Conservation (phyloP, 2,113 vertebrate species). For the Panthera uncia region DNA sequence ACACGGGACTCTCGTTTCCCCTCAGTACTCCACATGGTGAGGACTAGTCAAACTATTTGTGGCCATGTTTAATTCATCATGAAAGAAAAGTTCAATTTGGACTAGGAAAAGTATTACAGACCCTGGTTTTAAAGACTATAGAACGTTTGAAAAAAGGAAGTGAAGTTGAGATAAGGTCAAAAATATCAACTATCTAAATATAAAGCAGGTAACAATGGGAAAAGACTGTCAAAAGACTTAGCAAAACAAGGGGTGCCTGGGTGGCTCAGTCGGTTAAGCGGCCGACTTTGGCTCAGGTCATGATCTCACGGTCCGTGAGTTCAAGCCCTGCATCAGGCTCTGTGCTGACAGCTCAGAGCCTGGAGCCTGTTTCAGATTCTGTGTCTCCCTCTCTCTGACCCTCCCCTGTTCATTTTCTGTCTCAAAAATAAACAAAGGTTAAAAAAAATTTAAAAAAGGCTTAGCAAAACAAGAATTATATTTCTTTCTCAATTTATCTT, state of each 20-base stretch:
- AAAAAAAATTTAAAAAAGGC: no score
- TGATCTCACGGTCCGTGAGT: no score
- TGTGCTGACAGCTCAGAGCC: no score
- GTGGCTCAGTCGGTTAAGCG: no score
- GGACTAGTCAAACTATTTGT: background rate
- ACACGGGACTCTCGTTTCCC: fast-evolving
- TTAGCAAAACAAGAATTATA: background rate
- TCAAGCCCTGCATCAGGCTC: no score
- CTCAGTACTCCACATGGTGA: fast-evolving
- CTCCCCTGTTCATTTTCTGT: no score
- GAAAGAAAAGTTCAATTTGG: background rate
- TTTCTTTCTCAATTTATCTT: conserved; percentile 23
- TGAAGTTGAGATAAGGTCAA: background rate
- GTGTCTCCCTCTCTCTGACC: no score
- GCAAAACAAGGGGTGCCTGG: background rate
- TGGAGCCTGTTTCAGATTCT: no score
- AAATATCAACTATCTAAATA: background rate
- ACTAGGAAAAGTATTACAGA: background rate
- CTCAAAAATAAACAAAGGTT: no score
- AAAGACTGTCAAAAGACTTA: background rate
- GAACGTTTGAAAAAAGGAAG: background rate
- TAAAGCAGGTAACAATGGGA: background rate
- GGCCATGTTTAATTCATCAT: background rate
- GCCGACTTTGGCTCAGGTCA: no score
- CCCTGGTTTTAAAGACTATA: background rate